Conservation (phyloP, 92 coral and sea anemone species). For the Montipora capitata region DNA sequence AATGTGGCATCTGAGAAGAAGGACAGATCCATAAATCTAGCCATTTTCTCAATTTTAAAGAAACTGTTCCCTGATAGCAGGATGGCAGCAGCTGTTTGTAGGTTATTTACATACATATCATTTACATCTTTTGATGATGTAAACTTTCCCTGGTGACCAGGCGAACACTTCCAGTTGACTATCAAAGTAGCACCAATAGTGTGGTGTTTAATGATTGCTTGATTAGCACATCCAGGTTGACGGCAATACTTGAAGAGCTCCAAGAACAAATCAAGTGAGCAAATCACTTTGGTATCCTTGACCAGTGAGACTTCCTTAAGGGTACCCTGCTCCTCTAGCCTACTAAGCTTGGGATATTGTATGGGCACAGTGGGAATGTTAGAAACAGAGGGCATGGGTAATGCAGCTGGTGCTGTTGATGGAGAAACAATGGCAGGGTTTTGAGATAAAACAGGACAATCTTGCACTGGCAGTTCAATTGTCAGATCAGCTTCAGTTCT, state of each 20-base stretch:
- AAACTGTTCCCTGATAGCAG: slow-evolving; percentile 63
- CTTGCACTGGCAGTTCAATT: no score
- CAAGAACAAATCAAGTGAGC: no score
- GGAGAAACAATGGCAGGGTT: background rate
- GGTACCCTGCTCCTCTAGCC: no score
- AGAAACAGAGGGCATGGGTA: no score
- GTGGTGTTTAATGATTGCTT: background rate
- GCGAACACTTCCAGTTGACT: background rate
- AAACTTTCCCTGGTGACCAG: no score
- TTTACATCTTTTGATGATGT: background rate
- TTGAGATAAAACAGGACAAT: no score
- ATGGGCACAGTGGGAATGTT: background rate
- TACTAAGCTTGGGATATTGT: no score
- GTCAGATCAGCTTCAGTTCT: no score
- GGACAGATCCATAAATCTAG: no score
- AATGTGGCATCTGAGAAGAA: slow-evolving; percentile 18
- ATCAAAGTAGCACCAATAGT: background rate
- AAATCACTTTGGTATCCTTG: no score
- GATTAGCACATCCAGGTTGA: no score
- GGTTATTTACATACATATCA: slow-evolving; percentile 58
- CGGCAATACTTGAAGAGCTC: no score
- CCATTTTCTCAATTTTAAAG: slow-evolving; percentile 12
- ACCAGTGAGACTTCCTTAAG: background rate
- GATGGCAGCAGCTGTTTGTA: slow-evolving; percentile 62
- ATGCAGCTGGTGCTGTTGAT: slow-evolving; percentile 10